These are phyloP conservation scores for Nymphalis io DNA, from an alignment of 1,140 invertebrate species.

Conservation along the genomic window DNA sequence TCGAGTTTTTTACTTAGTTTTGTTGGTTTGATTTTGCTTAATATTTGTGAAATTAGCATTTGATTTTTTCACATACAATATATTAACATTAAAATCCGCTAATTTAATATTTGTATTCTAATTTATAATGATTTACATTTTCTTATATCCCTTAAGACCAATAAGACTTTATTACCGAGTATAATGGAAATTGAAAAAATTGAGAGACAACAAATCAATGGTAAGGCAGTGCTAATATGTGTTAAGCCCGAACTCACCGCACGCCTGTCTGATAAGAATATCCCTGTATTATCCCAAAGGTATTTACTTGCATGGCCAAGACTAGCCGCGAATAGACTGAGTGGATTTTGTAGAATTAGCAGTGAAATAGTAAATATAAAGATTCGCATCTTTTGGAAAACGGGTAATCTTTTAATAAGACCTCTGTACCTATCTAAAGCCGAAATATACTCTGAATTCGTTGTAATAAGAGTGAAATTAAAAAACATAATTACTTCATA, in stretches of 20 bases:
- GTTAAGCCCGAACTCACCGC: constrained; percentile 41
- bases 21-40: too few relatives aligned
- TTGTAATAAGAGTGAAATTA: too few relatives aligned
- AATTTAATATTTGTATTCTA: too few relatives aligned
- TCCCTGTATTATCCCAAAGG: constrained; percentile 46
- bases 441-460: background rate
- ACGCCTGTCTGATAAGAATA: constrained; percentile 39
- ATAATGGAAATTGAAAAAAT: background rate
- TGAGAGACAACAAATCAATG: constrained; percentile 7
- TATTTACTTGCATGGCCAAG: constrained; percentile 35
- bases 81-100: too few relatives aligned
- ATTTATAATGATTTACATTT: background rate
- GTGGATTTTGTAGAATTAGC: constrained; percentile 10
- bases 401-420: background rate
- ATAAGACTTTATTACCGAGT: background rate
- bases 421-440: background rate
- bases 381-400: constrained; percentile 13
- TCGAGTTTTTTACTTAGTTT: too few relatives aligned
- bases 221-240: constrained; percentile 43
- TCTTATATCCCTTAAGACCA: background rate
- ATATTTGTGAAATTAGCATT: too few relatives aligned
- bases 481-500: too few relatives aligned
- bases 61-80: too few relatives aligned
- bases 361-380: constrained; percentile 23
- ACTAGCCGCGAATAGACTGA: constrained; percentile 11